Base-by-base conservation (phyloP, 2,797 vertebrate genomes). In the Takifugu ocellatus region DNA sequence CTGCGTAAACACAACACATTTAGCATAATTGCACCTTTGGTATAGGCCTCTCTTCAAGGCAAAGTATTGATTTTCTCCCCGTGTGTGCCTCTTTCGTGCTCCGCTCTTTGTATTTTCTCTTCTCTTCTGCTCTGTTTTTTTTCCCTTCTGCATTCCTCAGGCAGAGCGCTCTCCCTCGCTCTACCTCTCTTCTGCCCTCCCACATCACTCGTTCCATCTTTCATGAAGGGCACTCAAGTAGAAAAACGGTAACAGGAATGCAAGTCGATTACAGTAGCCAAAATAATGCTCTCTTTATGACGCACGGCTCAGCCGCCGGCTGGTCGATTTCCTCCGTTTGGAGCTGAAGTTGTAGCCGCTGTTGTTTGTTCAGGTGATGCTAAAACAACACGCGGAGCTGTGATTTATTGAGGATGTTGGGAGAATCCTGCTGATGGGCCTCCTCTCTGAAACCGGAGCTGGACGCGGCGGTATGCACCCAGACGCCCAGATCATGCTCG, bases 21-120 rank as follows among this genome's bases (percentile, higher is more conserved):
- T 90, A 89, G 84, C 81, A 87, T 89, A 91, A 91, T 89, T 91
- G 86, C 84, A 88, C 82, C 83, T 90, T 88, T 86, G 70, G 84
- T 87, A 81, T 80, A 72, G 75, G 78, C 83, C 72, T 86, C 74
- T 81, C 75, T 84, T 84, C 68, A 75, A 84, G 82, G 76, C 77
- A 83, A 84, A 69, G 77, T 88, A 91, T 91, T 88, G 89, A 91
- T 89, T 90, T 88, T 86, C 75, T 78, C 79, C 64, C 61, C 56
- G 59, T 78, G 17, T 48, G 68, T 71, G 63, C 75, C 64, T 79
- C 75, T 66, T 69, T 81, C 66, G 66, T 27, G 17, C 73, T 72
- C 67, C 43, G 45, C 64, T 76, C 64, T 79, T 78, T 88, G 78
- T 88, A 87, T 89, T 84, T 82, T 75, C 84, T 82, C 72, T 89